Evolutionary conservation across 1,140 invertebrate species (phyloP), one percentile per base, ranked within the genome.

Genomic region (Drosophila parvula): DNA sequence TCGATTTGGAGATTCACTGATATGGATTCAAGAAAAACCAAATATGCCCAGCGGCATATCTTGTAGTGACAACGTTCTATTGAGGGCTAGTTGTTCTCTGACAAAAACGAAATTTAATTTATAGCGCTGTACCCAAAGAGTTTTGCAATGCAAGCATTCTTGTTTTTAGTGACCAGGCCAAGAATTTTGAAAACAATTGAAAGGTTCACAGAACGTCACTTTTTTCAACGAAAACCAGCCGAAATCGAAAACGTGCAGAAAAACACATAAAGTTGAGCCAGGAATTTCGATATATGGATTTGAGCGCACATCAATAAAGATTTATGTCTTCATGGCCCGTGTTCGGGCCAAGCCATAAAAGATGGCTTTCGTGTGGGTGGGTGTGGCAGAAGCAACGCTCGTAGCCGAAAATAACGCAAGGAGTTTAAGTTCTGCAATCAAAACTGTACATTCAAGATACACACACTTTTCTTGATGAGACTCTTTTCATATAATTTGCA

Each of bases 251-350:
- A 50, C 7, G 48, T 32, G n/a, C 53, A 69, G 44, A 68, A 81
- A 78, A 50, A 59, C 67, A 38, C 47, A 81, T 77, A 81, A 48
- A 50, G 28, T 32, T n/a, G n/a, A 18, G 28, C n/a, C 28, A 64
- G 68, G 81, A 81, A 74, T 64, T 81, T 81, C 63, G 59, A 75
- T 81, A 56, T 81, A 81, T 81, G 67, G 74, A 81, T 78, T 81
- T 77, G 59, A 64, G 74, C 74, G 55, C 74, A 81, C 78, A 78
- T 81, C 79, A 79, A 81, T 81, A 81, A 81, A 78, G 79, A 81
- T 81, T 81, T 81, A 81, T 81, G 74, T 68, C 58, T 67, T 27
- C 53, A 56, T 59, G 78, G 44, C 48, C 71, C 43, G 64, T 59
- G 57, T 47, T 43, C 53, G 67, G 67, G 79, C 40, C 58, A 51